These are phyloP conservation scores for Bolborhynchus lineola DNA, from an alignment of 2,113 vertebrate genomes.

Conservation along the genomic window DNA sequence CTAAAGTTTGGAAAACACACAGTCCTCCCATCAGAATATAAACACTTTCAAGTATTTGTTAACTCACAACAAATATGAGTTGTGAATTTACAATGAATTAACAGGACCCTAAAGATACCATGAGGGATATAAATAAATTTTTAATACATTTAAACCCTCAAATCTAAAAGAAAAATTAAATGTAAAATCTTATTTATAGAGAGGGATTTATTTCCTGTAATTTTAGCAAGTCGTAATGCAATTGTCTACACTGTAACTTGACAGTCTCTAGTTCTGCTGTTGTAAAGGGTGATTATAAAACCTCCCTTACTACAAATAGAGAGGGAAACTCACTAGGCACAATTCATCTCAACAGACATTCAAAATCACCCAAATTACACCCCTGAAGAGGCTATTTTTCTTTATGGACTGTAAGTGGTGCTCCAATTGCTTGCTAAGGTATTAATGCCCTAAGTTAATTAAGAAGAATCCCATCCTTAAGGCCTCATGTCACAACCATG, in stretches of 20 bases:
- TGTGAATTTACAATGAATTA: background rate
- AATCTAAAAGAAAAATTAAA: background rate
- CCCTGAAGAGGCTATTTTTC: background rate
- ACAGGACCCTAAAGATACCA: background rate
- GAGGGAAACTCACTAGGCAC: background rate
- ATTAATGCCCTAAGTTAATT: background rate
- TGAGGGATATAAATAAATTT: background rate
- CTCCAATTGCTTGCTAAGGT: background rate
- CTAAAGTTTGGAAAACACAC: slow-evolving; percentile 11
- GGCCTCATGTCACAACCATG: background rate
- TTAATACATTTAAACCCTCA: background rate
- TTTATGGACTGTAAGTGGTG: background rate
- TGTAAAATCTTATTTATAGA: background rate
- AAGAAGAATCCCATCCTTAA: background rate
- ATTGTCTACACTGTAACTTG: background rate
- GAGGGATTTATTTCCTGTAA: background rate
- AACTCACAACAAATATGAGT: slow-evolving; percentile 28
- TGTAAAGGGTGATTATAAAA: background rate
- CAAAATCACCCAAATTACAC: background rate
- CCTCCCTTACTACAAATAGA: background rate
- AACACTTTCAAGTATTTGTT: slow-evolving; percentile 35
- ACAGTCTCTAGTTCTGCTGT: background rate
- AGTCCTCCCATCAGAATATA: slow-evolving; percentile 49
- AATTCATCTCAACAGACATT: background rate
- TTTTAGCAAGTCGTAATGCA: background rate